Percentiles rank a stretch among this genome's conserved stretches.
Evolutionary conservation across 2,113 vertebrate species (phyloP).

Genomic region (Malurus alboscapulatus): DNA sequence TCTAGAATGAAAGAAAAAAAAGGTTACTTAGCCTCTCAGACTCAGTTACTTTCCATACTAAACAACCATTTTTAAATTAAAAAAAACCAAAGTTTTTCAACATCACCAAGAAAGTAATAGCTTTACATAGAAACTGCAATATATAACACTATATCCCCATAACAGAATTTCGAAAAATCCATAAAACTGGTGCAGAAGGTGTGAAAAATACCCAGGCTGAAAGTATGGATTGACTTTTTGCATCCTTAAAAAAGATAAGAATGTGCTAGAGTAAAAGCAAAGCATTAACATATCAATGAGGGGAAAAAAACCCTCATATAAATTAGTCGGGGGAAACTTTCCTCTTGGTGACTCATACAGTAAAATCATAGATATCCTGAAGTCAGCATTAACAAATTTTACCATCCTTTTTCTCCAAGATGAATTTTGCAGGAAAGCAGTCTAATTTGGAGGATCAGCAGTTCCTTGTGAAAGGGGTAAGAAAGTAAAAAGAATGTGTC

Average conservation of each 20-base stretch:
- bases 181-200: not conserved
- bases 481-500: not conserved
- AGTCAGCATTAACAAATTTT: slow-evolving; percentile 2
- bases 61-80: not conserved
- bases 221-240: not conserved
- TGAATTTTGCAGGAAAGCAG: not conserved
- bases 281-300: not conserved
- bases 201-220: not conserved
- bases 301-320: not conserved
- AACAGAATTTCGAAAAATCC: not conserved
- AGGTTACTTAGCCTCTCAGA: not conserved
- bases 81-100: not conserved
- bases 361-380: not conserved
- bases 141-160: not conserved
- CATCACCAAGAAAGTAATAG: not conserved
- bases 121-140: not conserved
- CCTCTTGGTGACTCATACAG: not conserved
- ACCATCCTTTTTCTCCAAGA: not conserved
- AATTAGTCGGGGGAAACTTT: not conserved
- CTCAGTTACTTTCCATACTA: not conserved
- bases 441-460: not conserved
- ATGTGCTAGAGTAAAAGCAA: not conserved
- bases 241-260: not conserved
- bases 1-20: not conserved
- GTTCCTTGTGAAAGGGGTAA: not conserved